Evolutionary conservation across 2,797 vertebrate species (phyloP).

Genomic region (Macropodus opercularis): DNA sequence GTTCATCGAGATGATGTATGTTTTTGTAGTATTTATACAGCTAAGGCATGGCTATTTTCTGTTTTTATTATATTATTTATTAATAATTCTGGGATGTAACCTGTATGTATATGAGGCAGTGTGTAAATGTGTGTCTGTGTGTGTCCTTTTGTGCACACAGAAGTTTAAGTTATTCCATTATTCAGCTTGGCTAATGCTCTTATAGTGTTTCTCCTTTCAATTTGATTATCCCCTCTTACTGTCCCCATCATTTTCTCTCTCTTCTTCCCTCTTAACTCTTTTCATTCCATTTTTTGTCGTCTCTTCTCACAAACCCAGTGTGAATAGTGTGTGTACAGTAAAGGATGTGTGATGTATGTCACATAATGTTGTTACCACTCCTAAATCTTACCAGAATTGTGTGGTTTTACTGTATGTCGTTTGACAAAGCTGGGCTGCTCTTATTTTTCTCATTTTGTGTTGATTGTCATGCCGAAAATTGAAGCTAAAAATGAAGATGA

Average conservation of each 20-base stretch:
- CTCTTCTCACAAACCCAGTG: slow-evolving; percentile 26
- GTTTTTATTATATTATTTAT: slow-evolving; percentile 67
- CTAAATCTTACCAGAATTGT: no score
- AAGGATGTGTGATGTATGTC: slow-evolving; percentile 10
- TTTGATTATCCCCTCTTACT: slow-evolving; percentile 63
- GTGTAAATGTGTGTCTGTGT: slow-evolving; percentile 20
- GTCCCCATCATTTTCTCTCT: slow-evolving; percentile 20
- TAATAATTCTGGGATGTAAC: slow-evolving; percentile 42
- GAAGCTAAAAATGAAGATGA: slow-evolving; percentile 37
- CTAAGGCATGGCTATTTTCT: slow-evolving; percentile 71
- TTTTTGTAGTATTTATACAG: slow-evolving; percentile 64
- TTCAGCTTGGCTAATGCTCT: slow-evolving; percentile 80
- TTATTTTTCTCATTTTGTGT: slow-evolving; percentile 42
- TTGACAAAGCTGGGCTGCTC: slow-evolving; percentile 27
- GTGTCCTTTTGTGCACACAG: not conserved
- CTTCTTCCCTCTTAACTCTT: slow-evolving; percentile 29
- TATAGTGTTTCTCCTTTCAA: slow-evolving; percentile 77
- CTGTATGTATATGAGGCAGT: slow-evolving; percentile 54
- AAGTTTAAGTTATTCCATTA: slow-evolving; percentile 72
- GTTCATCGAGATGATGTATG: slow-evolving; percentile 34
- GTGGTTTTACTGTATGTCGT: slow-evolving; percentile 31
- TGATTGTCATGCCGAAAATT: slow-evolving; percentile 47
- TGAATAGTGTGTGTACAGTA: not conserved
- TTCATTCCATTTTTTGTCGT: slow-evolving; percentile 23
- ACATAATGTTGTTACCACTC: slow-evolving; percentile 9